phyloP scores from a whole-genome alignment of 2,797 vertebrate species.

The Pangasius macronema region DNA sequence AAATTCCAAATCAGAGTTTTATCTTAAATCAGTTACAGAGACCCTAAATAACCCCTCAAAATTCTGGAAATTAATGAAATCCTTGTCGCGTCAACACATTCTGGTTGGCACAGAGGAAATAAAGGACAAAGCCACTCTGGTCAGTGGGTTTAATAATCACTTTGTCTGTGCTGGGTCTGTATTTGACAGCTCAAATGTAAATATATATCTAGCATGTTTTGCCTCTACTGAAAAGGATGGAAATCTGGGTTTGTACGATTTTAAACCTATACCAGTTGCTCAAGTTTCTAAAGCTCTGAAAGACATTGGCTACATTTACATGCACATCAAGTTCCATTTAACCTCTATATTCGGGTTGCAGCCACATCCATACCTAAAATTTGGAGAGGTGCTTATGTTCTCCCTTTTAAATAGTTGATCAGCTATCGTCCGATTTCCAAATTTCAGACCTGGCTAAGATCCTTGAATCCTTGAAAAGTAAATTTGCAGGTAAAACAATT shows the following conservation, averaged over 20 bases:
- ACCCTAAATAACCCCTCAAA: neutral
- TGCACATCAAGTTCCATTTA: too few relatives aligned
- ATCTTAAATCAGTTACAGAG: neutral
- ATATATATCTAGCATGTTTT: neutral
- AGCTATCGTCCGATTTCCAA: neutral
- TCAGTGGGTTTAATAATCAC: neutral
- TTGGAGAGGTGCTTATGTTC: neutral
- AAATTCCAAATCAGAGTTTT: too few relatives aligned
- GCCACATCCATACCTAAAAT: neutral
- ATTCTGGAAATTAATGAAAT: neutral
- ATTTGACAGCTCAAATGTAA: neutral
- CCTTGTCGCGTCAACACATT: neutral
- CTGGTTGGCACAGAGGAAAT: neutral
- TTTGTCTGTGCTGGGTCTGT: neutral
- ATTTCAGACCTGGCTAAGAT: neutral
- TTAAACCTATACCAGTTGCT: neutral
- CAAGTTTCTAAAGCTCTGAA: neutral
- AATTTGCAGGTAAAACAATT: constrained; percentile 11
- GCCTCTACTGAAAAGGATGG: neutral
- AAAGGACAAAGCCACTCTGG: neutral
- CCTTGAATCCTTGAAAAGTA: neutral
- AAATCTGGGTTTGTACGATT: neutral
- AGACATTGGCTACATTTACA: too few relatives aligned
- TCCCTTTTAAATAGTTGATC: neutral
- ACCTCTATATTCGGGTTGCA: too few relatives aligned